Base-by-base conservation (phyloP, 2,797 vertebrate species). In the Amblyraja radiata region DNA sequence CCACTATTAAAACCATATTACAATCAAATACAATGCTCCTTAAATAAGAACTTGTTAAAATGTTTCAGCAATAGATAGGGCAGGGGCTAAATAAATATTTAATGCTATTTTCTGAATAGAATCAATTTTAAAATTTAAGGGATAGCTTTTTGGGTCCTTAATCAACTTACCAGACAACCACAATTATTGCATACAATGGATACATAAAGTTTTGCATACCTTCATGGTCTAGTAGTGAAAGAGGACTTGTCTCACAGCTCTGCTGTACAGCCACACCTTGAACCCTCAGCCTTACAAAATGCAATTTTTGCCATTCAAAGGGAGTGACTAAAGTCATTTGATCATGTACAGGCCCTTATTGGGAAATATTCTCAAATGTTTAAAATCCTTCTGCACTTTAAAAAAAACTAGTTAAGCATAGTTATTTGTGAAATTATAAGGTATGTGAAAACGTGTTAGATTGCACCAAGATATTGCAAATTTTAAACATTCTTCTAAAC, bases 401-500 rank as follows among this genome's bases (percentile, higher is more conserved):
- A 58, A 86, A 86, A 65, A 86, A 65, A 0, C 58, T 1, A 84
- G 54, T 84, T 58, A 36, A 80, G 14, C 36, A 36, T 58, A 54
- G 39, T 54, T 83, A 8, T 58, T 54, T 83, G 54, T n/a, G 13
- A 58, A 28, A 28, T 25, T 61, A 11, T 11, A 84, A 4, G 23
- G 5, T 63, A 63, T 39, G 54, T 63, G 32, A 86, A 81, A 81
- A n/a, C 16, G 4, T 14, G 23, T 14, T 86, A 1, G 10, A 23
- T 9, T 28, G 32, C 9, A 2, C 54, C 25, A 54, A 81, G 80
- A 25, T 81, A 83, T 46, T n/a, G 46, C 58, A 63, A 86, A 6
- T 86, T 83, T 65, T 32, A 86, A n/a, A 86, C 58, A 86, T 86
- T 28, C 80, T 58, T 63, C 83, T 13, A 84, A 84, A 84, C 25